Conservation (phyloP, 2,797 vertebrate genomes). For the Silurus aristotelis region DNA sequence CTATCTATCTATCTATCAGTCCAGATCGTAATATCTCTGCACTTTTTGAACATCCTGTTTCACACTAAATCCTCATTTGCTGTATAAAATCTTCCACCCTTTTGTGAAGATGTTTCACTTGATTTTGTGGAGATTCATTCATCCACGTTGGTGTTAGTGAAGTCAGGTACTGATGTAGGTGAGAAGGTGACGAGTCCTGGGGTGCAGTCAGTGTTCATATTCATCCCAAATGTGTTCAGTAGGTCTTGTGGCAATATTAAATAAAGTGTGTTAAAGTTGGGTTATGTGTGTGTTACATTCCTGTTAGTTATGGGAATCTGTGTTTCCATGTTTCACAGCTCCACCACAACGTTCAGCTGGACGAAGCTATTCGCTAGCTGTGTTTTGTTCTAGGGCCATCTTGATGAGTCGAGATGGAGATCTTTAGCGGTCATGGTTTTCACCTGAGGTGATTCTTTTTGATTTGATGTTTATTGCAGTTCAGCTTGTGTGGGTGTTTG, state of each 20-base stretch:
- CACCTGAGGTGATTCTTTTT: conserved; percentile 20
- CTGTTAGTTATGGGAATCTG: background rate
- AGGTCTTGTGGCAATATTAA: background rate
- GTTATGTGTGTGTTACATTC: background rate
- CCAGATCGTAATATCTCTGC: too few relatives aligned
- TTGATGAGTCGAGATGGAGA: conserved; percentile 9
- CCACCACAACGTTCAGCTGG: background rate
- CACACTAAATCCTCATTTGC: too few relatives aligned
- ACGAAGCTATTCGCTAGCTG: background rate
- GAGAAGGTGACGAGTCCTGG: too few relatives aligned
- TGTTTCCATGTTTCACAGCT: background rate
- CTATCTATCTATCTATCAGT: too few relatives aligned
- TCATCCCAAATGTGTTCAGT: too few relatives aligned
- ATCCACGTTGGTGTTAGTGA: too few relatives aligned
- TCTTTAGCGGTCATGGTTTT: background rate
- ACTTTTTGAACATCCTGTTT: too few relatives aligned
- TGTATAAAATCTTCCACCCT: too few relatives aligned
- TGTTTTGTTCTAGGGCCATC: conserved; percentile 11
- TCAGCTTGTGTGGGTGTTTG: conserved; percentile 28
- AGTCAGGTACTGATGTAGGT: too few relatives aligned
- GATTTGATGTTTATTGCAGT: conserved; percentile 27
- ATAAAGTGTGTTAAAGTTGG: background rate
- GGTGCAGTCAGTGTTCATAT: too few relatives aligned
- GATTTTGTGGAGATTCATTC: too few relatives aligned
- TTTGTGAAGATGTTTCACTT: too few relatives aligned